Evolutionary conservation across 2,888 invertebrate species (phyloP).

Genomic region (Epinotia nisella): DNA sequence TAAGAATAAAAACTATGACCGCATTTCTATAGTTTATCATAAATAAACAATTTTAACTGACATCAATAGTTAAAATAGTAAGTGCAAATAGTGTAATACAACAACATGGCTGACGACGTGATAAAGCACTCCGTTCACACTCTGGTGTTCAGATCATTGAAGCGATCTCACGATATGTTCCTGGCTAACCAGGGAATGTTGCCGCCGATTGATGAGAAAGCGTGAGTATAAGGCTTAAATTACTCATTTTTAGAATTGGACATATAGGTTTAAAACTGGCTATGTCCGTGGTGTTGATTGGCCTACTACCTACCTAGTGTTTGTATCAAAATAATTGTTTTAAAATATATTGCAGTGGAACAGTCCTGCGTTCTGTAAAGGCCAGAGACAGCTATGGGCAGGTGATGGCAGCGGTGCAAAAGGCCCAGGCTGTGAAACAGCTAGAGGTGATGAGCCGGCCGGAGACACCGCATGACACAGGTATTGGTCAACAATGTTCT

Average conservation of each 20-base stretch:
- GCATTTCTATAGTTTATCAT: background rate
- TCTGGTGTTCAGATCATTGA: conserved; percentile 97
- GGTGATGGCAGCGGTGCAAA: conserved; percentile 91
- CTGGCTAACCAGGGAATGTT: conserved; percentile 94
- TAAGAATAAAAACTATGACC: conserved; percentile 14
- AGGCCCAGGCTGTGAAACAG: conserved; percentile 86
- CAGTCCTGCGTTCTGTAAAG: conserved; percentile 89
- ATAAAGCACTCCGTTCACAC: conserved; percentile 99
- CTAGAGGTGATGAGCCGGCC: conserved; percentile 65
- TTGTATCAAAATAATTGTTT: too few relatives aligned
- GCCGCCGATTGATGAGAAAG: conserved; percentile 92
- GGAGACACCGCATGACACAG: conserved; percentile 72
- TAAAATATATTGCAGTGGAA: conserved; percentile 85
- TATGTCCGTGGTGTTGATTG: too few relatives aligned
- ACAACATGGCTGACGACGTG: conserved; percentile 90
- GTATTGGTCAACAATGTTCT: conserved; percentile 49
- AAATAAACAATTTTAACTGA: background rate
- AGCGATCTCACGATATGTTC: conserved; percentile 99
- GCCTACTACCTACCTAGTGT: too few relatives aligned
- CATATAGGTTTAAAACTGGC: too few relatives aligned
- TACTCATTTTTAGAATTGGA: too few relatives aligned
- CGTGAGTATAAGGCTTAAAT: conserved; percentile 85
- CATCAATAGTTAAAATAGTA: background rate
- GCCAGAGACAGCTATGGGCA: conserved; percentile 93
- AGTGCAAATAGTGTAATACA: conserved; percentile 1